Evolutionary conservation across 2,113 vertebrate genomes (phyloP).

Genomic region (Microcebus lehilahytsara): DNA sequence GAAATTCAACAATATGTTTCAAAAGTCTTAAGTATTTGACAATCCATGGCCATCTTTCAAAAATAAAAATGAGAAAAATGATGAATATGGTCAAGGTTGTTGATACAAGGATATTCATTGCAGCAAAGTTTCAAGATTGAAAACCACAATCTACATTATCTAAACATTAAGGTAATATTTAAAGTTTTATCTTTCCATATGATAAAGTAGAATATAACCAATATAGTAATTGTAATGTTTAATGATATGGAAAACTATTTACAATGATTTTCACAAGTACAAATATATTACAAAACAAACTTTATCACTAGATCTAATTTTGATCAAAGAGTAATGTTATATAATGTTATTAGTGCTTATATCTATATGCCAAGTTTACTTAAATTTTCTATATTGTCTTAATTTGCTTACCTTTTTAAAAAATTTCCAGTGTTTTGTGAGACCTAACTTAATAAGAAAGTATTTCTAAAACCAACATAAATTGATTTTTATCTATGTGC

Average conservation of each 20-base stretch:
- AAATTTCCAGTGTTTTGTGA: neutral
- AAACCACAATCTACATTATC: neutral
- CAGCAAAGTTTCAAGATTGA: neutral
- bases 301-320: neutral
- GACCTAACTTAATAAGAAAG: neutral
- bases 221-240: neutral
- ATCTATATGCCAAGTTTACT: neutral
- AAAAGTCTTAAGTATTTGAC: constrained; percentile 8
- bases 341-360: neutral
- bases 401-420: neutral
- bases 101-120: neutral
- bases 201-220: neutral
- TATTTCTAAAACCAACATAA: neutral
- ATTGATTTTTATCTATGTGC: neutral
- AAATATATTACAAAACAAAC: neutral
- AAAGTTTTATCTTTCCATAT: neutral
- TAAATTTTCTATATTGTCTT: neutral
- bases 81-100: neutral
- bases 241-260: neutral
- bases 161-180: neutral
- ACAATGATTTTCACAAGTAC: neutral
- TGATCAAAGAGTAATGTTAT: neutral
- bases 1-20: neutral
- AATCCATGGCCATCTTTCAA: neutral
- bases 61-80: neutral